Percentiles rank a stretch among this genome's conserved stretches.
These are phyloP conservation scores for Petrolisthes manimaculis DNA, from an alignment of 2,888 invertebrate genomes.

Conservation along the genomic window DNA sequence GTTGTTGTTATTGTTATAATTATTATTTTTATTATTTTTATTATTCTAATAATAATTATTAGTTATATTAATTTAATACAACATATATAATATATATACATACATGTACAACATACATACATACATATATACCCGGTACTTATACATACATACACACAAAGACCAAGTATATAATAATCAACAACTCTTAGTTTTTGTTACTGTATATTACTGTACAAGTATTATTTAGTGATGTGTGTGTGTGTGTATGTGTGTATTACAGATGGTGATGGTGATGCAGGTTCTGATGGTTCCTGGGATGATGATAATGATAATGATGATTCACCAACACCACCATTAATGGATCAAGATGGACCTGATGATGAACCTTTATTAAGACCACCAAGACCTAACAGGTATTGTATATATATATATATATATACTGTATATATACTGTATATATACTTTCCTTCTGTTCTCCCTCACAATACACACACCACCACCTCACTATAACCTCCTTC, in stretches of 20 bases:
- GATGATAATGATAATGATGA: conserved; percentile 67
- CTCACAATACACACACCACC: too few species aligned
- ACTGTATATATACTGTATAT: too few species aligned
- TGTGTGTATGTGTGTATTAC: background rate
- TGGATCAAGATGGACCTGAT: conserved; percentile 34
- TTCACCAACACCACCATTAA: conserved; percentile 65
- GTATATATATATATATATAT: background rate
- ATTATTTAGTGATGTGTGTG: background rate
- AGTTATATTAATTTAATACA: too few species aligned
- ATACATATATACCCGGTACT: too few species aligned
- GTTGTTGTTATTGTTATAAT: too few species aligned
- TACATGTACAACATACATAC: too few species aligned
- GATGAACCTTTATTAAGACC: conserved; percentile 29
- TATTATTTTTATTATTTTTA: too few species aligned
- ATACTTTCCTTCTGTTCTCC: too few species aligned
- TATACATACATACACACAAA: too few species aligned
- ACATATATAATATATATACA: too few species aligned
- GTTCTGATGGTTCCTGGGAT: conserved; percentile 50
- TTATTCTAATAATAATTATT: too few species aligned
- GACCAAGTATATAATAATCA: background rate
- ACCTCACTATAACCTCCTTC: too few species aligned
- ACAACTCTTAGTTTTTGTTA: background rate
- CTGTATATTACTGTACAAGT: background rate
- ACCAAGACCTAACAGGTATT: conserved; percentile 43
- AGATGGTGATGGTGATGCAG: conserved; percentile 46